Percentiles rank a stretch among this genome's conserved stretches.
phyloP scores from a whole-genome alignment of 2,888 invertebrate genomes.

The Coenonympha arcania region DNA sequence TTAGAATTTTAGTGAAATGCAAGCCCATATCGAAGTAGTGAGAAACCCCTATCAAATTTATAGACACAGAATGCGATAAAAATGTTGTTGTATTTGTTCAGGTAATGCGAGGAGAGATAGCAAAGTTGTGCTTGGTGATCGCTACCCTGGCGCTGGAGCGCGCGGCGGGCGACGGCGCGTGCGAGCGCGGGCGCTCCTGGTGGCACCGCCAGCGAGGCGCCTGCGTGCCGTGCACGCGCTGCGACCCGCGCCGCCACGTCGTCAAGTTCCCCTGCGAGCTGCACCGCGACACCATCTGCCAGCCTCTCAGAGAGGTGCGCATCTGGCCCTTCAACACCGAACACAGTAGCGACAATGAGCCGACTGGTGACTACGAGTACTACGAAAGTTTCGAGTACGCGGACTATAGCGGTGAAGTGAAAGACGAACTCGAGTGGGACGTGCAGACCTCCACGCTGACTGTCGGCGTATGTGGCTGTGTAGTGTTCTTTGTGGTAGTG shows the following conservation, averaged over 20 bases:
- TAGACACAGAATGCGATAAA: no score
- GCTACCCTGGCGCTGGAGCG: conserved; percentile 55
- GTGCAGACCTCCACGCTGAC: conserved; percentile 82
- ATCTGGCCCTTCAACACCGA: conserved; percentile 73
- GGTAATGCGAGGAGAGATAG: conserved; percentile 68
- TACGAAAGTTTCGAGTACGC: conserved; percentile 62
- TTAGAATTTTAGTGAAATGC: no score
- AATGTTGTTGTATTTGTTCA: conserved; percentile 31
- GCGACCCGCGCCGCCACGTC: conserved; percentile 75
- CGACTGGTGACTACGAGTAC: conserved; percentile 57
- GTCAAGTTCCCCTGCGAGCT: conserved; percentile 82
- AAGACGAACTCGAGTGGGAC: conserved; percentile 77
- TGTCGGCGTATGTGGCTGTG: conserved; percentile 82
- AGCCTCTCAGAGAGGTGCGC: conserved; percentile 77
- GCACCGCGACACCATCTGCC: conserved; percentile 83
- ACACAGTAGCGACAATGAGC: conserved; percentile 43
- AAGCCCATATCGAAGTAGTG: no score
- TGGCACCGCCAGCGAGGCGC: conserved; percentile 78
- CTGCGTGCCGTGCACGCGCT: conserved; percentile 82
- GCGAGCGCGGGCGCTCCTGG: conserved; percentile 77
- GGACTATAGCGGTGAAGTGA: conserved; percentile 64
- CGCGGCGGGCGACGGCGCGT: conserved; percentile 47
- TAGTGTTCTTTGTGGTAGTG: conserved; percentile 85
- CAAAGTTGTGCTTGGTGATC: conserved; percentile 59
- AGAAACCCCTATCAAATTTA: no score